These are phyloP conservation scores for Promerops cafer DNA, from an alignment of 2,113 vertebrate species.

Conservation along the genomic window DNA sequence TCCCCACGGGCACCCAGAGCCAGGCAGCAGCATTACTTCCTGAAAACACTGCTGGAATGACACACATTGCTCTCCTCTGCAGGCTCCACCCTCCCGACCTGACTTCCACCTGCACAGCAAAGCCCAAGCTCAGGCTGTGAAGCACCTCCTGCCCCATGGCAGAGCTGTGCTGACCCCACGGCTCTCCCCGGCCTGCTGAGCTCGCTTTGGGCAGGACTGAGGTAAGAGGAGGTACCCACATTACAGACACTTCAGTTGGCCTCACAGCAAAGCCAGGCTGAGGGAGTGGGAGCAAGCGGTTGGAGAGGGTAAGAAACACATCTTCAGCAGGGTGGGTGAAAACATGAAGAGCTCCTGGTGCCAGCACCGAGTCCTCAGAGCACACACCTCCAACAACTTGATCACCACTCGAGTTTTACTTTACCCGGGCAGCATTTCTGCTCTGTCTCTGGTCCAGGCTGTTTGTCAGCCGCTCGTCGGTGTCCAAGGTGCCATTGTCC, in stretches of 20 bases:
- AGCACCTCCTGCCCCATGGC: neutral
- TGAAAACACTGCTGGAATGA: neutral
- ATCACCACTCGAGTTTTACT: constrained; percentile 13
- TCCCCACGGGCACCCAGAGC: neutral
- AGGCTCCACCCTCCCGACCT: neutral
- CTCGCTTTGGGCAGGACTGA: neutral
- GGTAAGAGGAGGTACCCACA: neutral
- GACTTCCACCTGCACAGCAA: neutral
- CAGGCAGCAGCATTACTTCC: neutral
- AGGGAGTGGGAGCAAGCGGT: neutral
- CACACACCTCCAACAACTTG: constrained; percentile 1
- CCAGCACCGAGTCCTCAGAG: constrained; percentile 13
- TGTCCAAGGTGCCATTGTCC: constrained; percentile 71
- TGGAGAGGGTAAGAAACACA: constrained; percentile 16
- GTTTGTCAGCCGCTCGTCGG: constrained; percentile 74
- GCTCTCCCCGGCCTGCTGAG: neutral
- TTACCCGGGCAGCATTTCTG: constrained; percentile 81
- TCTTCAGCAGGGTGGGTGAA: constrained; percentile 22
- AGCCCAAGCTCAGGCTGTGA: neutral
- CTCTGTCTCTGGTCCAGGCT: constrained; percentile 78
- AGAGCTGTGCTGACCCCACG: neutral
- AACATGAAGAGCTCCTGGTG: neutral
- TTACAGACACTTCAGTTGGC: neutral
- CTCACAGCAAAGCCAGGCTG: constrained; percentile 29
- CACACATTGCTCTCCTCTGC: neutral